Evolutionary conservation across 1,140 invertebrate genomes (phyloP), one percentile per base, ranked within the genome.

Genomic region (Luehdorfia chinensis): DNA sequence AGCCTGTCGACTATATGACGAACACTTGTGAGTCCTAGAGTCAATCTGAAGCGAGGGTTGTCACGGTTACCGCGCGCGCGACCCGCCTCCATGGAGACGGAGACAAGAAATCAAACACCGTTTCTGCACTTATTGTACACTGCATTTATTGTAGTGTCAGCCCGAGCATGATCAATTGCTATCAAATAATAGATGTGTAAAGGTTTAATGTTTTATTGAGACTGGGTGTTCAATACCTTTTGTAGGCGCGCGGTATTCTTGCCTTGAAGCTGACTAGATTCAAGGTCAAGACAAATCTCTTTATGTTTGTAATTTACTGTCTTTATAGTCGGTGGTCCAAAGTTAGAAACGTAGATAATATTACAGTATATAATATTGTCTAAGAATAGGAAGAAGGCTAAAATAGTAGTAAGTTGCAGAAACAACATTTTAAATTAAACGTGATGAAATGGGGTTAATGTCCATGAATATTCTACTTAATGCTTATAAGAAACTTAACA

Each of bases 1-100:
- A 81, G 59, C 46, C 72, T 74, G 61, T 72, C 72, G 70, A 85
- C 77, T 73, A 84, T 84, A 68, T 73, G 61, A 31, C 72, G 72
- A 28, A 84, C 81, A 55, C 79, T 80, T 53, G 74, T 64, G 64
- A 85, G 57, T 48, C 75, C 77, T 59, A 81, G 76, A 53, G 74
- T 76, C 43, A 79, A 57, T 59, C 66, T 52, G 55, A 76, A 50
- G 51, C 70, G 66, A 58, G 58, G 54, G 41, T 56, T 64, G 70
- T 79, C 81, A 81, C 79, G 78, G 81, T 76, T 69, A 77, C 63
- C 49, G 62, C 63, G 67, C 55, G 57, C 65, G 57, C 74, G 64
- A 60, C 56, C 55, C 56, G 70, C 57, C 66, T 72, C 79, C 79
- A 84, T 84, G 74, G 74, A 79, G 67, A 79, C 76, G 54, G 57